A percentile compares a stretch with the other conserved stretches of the same genome.
phyloP scores from a whole-genome alignment of 2,797 vertebrate genomes.

The Erpetoichthys calabaricus region DNA sequence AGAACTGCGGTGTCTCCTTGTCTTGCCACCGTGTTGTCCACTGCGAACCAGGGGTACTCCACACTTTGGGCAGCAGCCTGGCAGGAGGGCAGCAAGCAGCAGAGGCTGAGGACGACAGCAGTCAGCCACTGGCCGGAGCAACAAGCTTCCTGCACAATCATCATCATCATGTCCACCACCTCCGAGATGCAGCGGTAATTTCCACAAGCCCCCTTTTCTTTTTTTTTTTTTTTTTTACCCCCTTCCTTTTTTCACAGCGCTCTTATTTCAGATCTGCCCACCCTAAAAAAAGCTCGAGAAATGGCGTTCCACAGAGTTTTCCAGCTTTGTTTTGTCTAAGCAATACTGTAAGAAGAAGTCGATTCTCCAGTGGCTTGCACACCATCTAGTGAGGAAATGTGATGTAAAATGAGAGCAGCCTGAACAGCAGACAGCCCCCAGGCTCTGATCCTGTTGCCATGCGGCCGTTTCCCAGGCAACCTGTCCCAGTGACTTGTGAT shows the following conservation, averaged over 20 bases:
- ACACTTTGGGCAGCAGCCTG: conserved; percentile 80
- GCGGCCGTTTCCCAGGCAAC: conserved; percentile 98
- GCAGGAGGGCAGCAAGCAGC: conserved; percentile 82
- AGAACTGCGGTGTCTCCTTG: conserved; percentile 91
- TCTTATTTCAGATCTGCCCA: conserved; percentile 39
- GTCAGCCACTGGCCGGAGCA: conserved; percentile 89
- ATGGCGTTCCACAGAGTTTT: conserved; percentile 39
- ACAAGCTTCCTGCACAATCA: conserved; percentile 81
- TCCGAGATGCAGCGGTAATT: conserved; percentile 39
- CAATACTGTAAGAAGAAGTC: conserved; percentile 46
- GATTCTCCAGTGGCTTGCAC: conserved; percentile 74
- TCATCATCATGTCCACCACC: conserved; percentile 84
- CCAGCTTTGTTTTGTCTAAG: conserved; percentile 45
- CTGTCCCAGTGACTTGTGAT: conserved; percentile 69
- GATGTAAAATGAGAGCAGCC: conserved; percentile 70
- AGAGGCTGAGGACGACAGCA: conserved; percentile 79
- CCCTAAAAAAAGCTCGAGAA: conserved; percentile 34
- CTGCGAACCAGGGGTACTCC: conserved; percentile 71
- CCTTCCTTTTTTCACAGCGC: conserved; percentile 11
- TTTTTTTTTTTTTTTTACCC: neutral
- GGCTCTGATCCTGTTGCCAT: conserved; percentile 94
- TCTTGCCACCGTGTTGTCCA: conserved; percentile 84
- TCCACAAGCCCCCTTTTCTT: conserved; percentile 20
- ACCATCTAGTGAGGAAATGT: conserved; percentile 82
- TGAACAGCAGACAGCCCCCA: conserved; percentile 74